Percentiles rank a stretch among this genome's conserved stretches.
phyloP scores from a whole-genome alignment of 1,140 invertebrate species.

The Acromyrmex heyeri region DNA sequence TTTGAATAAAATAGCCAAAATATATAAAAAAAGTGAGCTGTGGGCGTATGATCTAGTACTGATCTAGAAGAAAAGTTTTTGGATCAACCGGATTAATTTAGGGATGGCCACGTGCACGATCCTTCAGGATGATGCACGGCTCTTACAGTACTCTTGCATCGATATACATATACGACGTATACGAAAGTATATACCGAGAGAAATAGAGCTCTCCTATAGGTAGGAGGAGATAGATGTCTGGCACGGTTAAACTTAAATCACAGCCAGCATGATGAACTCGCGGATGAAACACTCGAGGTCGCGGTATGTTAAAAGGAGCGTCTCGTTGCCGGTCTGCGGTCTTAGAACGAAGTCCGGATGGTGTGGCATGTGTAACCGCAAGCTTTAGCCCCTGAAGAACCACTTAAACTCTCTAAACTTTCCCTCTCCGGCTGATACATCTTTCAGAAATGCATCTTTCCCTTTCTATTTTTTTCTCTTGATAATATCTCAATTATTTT shows the following conservation, averaged over 20 bases:
- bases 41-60: background rate
- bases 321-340: slow-evolving; percentile 28
- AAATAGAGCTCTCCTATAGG: background rate
- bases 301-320: slow-evolving; percentile 78
- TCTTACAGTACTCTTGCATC: slow-evolving; percentile 32
- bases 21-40: background rate
- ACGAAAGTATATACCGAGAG: slow-evolving; percentile 36
- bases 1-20: background rate
- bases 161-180: background rate
- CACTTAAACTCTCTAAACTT: slow-evolving; percentile 69
- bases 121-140: slow-evolving; percentile 67
- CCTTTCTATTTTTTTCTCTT: background rate
- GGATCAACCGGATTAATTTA: slow-evolving; percentile 68
- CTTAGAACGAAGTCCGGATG: slow-evolving; percentile 41
- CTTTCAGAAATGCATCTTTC: slow-evolving; percentile 3
- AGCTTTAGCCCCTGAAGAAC: slow-evolving; percentile 52
- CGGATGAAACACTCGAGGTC: slow-evolving; percentile 74
- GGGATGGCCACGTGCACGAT: slow-evolving; percentile 69
- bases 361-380: slow-evolving; percentile 63
- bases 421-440: slow-evolving; percentile 27
- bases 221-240: slow-evolving; percentile 54
- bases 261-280: slow-evolving; percentile 44
- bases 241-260: slow-evolving; percentile 54
- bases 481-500: background rate
- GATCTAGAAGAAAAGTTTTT: slow-evolving; percentile 17